Evolutionary conservation across 1,140 invertebrate species (phyloP), one percentile per base, ranked within the genome.

Genomic region (Lasaia peninsularis): DNA sequence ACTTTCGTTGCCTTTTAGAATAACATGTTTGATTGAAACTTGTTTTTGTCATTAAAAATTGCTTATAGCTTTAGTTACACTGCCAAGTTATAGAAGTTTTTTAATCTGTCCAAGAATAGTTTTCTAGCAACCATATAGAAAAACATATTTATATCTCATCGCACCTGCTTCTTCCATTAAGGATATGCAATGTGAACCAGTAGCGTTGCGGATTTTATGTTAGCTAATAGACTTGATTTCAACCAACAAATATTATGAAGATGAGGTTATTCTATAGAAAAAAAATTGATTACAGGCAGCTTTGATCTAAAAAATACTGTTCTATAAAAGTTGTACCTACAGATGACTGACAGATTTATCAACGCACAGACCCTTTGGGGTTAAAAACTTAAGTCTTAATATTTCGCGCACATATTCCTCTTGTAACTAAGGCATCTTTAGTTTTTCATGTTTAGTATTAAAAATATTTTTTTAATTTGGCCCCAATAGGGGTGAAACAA

Each of bases 81-180:
- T n/a, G 24, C n/a, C 50, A 34, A 8, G n/a, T 32, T 44, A 58
- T n/a, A 32, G 14, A 52, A 55, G 16, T 58, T 48, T 55, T 63
- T 58, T 58, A 33, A 16, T 16, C 11, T 40, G 14, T 40, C 16
- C 35, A 40, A 40, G 35, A 40, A 16, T 16, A 40, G 37, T 40
- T 40, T 40, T 40, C 14, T 58, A 16, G 14, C 14, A 12, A 24
- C 12, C 20, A 50, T 63, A 58, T 52, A 63, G 61, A 52, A 55
- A 63, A 63, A 63, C 54, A 52, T 58, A 55, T 52, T 63, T 34
- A 58, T 58, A 32, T 56, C 48, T 20, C 37, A 63, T 56, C 21
- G 52, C 62, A 63, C 49, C 62, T 63, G 62, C 31, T 48, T n/a
- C 9, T 4, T 37, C 53, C 35, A 60, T 44, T 37, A 63, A 35